Percentiles rank a stretch among this genome's conserved stretches.
Conservation (phyloP, 2,888 invertebrate genomes). For the Plagiodera versicolora region DNA sequence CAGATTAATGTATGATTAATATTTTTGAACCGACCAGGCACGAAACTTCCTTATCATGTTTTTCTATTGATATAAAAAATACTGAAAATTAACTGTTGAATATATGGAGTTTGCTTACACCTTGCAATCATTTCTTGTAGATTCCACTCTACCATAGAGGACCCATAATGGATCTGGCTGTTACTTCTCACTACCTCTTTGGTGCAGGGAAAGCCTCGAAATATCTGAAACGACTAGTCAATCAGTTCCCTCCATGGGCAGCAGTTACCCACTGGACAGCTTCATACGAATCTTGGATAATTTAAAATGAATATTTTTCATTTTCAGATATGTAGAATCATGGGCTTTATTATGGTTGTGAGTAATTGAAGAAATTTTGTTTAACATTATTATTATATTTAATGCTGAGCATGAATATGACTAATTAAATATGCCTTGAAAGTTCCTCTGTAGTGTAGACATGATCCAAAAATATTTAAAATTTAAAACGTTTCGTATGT, state of each 20-base stretch:
- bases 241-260: slow-evolving; percentile 66
- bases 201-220: slow-evolving; percentile 58
- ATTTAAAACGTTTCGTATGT: too few relatives aligned
- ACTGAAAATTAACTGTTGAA: too few relatives aligned
- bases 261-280: slow-evolving; percentile 72
- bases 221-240: slow-evolving; percentile 59
- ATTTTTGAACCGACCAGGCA: background rate
- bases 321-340: background rate
- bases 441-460: too few relatives aligned
- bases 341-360: slow-evolving; percentile 4
- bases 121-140: slow-evolving; percentile 42
- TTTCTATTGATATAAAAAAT: too few relatives aligned
- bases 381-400: background rate
- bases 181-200: slow-evolving; percentile 65
- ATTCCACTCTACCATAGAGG: slow-evolving; percentile 51
- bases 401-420: background rate
- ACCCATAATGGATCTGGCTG: slow-evolving; percentile 60
- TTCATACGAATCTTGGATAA: slow-evolving; percentile 64
- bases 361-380: background rate
- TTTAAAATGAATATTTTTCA: slow-evolving; percentile 39
- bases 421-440: too few relatives aligned
- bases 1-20: background rate
- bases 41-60: background rate
- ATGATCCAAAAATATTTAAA: too few relatives aligned
- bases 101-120: background rate